Conservation (phyloP, 2,113 vertebrate species). For the Monarcha castaneiventris region DNA sequence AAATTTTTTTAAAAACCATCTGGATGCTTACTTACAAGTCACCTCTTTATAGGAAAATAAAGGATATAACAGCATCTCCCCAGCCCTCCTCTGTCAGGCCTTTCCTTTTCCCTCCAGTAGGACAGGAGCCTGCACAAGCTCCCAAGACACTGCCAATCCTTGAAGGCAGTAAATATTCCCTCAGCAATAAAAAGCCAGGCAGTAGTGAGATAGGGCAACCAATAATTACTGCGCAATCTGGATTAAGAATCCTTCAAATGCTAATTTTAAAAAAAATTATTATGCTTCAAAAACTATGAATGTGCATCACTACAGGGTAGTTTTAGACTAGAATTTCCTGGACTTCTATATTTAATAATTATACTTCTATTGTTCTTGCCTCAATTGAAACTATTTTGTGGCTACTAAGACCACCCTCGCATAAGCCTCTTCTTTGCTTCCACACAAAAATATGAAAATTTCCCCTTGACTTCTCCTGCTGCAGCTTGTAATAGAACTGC, state of each 20-base stretch:
- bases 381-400: neutral
- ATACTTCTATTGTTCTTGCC: neutral
- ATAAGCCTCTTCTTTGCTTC: neutral
- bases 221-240: neutral
- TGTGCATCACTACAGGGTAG: neutral
- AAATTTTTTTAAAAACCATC: neutral
- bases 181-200: neutral
- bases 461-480: slow-evolving; percentile 10
- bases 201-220: neutral
- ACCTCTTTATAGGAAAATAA: neutral
- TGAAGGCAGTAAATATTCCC: neutral
- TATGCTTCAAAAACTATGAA: neutral
- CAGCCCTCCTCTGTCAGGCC: neutral
- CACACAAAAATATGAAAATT: neutral
- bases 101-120: neutral
- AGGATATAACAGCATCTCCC: neutral
- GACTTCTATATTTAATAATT: neutral
- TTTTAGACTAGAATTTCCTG: neutral
- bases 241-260: neutral
- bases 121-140: neutral
- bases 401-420: neutral
- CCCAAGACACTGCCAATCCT: neutral
- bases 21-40: neutral
- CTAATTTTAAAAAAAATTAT: neutral
- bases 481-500: slow-evolving; percentile 46